Base-by-base conservation (phyloP, 2,113 vertebrate genomes). In the Atlantisia rogersi region DNA sequence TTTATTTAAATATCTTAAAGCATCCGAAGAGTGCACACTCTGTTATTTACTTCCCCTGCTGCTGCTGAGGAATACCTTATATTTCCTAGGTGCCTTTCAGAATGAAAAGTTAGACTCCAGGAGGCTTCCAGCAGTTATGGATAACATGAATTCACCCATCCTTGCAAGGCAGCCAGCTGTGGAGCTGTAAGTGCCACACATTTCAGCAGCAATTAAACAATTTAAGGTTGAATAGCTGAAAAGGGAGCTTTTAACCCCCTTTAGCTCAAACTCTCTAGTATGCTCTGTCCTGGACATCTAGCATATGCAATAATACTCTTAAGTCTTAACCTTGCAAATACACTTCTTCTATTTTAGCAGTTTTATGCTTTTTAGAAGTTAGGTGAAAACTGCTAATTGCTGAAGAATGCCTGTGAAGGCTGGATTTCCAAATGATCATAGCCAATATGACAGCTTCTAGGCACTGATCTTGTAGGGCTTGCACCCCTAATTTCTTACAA, bases 1-100 rank as follows among this genome's bases (percentile, higher is more conserved):
- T 88, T 94, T 96, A 67, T 91, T 96, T 90, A 94, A 86, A 90
- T n/a, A 93, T 58, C 46, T 56, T 74, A 64, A 78, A 80, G 69
- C 68, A 81, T 74, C 42, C 2, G 2, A 86, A 80, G 67, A 82
- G 70, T 58, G 28, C 13, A 82, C 46, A 91, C 53, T 29, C 29
- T 5, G 5, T 90, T 83, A 52, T 44, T 87, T 85, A 60, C 44
- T 76, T 86, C 52, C 42, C 75, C 79, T 90, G 64, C 82, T 95
- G 89, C 78, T 85, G 25, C 56, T 81, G 24, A 69, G 73, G 83
- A 94, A 77, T 81, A 55, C 18, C 56, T 88, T 74, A 1, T 31
- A 26, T 93, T 93, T 80, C 46, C 85, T 88, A 63, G 76, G 39
- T 88, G 52, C 22, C 18, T 90, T 90, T 67, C 68, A 60, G 39